Evolutionary conservation across 2,797 vertebrate genomes (phyloP), one percentile per base, ranked within the genome.

Genomic region (Sarcophilus harrisii): DNA sequence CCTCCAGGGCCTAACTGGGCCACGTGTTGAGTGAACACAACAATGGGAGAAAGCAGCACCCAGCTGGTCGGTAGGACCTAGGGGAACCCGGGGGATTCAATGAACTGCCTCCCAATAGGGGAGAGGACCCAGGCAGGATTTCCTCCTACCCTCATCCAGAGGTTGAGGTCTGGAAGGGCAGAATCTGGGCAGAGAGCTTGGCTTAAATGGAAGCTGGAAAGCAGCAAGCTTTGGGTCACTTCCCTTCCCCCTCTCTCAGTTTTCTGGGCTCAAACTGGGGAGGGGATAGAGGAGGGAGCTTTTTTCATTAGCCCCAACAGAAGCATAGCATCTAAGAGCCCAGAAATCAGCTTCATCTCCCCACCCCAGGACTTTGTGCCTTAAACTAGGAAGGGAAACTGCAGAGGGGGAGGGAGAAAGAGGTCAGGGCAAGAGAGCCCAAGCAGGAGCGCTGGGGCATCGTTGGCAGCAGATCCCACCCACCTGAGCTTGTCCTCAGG

Each of bases 371-470:
- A 57, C 90, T 90, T 90, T 90, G 90, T 18, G 55, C 92, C 94
- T 97, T 91, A 45, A 98, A 98, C 97, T 96, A 97, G 97, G 98
- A 98, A 98, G 97, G 97, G 97, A 97, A 98, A 98, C 96, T 14
- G 90, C 93, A 54, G 81, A 55, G 87, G 92, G 90, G 92, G 91
- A 95, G 93, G 90, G 90, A 14, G 9, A 27, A 87, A 87, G 73
- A 45, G 73, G 73, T 87, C 38, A 87, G 73, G 3, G 73, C 9
- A 27, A 38, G 21, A 45, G 21, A 27, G 38, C 73, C 38, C 38
- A 45, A 27, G 0, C 16, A 45, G 73, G 66, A 30, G 73, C 45
- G 8, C 21, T 11, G 38, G 38, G 9, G 38, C 66, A 45, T n/a
- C 2, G 21, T 30, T 87, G 73, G 38, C 9, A 45, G 38, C 21